Percentiles rank a stretch among this genome's conserved stretches.
phyloP scores from a whole-genome alignment of 2,797 vertebrate genomes.

The Ciconia nigra region DNA sequence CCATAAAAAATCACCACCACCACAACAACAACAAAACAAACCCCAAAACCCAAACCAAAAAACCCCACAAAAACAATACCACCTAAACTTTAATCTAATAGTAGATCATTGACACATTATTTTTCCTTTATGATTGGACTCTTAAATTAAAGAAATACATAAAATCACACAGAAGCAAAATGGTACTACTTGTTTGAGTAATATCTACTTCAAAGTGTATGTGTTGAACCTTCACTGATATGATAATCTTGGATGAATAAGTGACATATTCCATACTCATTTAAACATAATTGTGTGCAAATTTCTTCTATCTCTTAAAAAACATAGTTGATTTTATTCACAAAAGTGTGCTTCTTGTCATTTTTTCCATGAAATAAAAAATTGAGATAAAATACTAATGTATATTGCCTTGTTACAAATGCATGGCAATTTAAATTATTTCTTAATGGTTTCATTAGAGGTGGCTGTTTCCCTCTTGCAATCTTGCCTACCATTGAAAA shows the following conservation, averaged over 20 bases:
- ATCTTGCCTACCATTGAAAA: not conserved
- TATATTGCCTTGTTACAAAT: not conserved
- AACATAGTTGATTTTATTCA: not conserved
- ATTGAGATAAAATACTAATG: not conserved
- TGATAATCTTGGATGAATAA: not conserved
- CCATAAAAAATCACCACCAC: not conserved
- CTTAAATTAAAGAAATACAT: not conserved
- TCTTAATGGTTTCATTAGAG: not conserved
- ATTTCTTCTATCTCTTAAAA: not conserved
- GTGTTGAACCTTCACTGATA: not conserved
- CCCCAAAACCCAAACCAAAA: not conserved
- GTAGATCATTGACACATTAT: not conserved
- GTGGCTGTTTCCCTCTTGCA: not conserved
- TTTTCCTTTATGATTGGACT: not conserved
- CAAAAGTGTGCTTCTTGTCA: not conserved
- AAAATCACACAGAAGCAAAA: not conserved
- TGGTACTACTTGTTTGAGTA: not conserved
- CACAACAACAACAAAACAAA: not conserved
- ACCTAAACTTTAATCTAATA: not conserved
- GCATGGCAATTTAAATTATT: not conserved
- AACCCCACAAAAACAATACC: accelerated
- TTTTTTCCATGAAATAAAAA: not conserved
- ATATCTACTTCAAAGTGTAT: not conserved
- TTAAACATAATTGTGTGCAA: not conserved
- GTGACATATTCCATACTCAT: accelerated